Evolutionary conservation across 2,888 invertebrate species (phyloP).

Genomic region (Chorisops tibialis): DNA sequence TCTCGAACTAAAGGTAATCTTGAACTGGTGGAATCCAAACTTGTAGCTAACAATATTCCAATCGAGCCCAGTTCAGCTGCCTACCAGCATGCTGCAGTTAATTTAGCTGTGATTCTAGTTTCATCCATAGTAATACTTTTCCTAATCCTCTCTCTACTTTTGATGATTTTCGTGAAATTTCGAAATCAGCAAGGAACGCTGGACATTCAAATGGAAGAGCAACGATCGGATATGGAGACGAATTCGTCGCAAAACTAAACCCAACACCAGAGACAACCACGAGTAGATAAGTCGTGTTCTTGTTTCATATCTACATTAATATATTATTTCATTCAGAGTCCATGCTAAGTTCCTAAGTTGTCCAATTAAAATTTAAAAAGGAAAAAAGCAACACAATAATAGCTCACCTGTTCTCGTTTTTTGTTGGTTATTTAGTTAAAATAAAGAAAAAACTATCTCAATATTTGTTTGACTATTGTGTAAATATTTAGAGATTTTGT

Average conservation of each 20-base stretch:
- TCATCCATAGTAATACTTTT: background rate
- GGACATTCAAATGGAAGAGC: constrained; percentile 7
- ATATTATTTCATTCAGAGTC: no score
- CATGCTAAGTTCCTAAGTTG: no score
- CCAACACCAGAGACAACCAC: background rate
- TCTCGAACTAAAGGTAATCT: constrained; percentile 34
- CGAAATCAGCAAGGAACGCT: constrained; percentile 4
- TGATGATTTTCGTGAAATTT: background rate
- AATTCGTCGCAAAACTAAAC: background rate
- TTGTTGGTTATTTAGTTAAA: no score
- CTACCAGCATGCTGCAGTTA: background rate
- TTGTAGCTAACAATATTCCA: background rate
- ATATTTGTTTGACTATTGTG: no score
- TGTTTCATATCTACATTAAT: no score
- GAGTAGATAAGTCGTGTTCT: no score
- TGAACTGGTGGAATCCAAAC: constrained; percentile 17
- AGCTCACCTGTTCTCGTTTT: no score
- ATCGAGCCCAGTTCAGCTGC: background rate
- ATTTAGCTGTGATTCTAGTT: background rate
- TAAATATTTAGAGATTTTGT: no score
- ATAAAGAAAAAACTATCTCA: no score
- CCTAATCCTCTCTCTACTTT: background rate
- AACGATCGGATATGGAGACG: background rate
- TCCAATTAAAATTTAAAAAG: no score
- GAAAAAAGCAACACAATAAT: no score